Evolutionary conservation across 2,888 invertebrate genomes (phyloP).

Genomic region (Drosophila falleni): DNA sequence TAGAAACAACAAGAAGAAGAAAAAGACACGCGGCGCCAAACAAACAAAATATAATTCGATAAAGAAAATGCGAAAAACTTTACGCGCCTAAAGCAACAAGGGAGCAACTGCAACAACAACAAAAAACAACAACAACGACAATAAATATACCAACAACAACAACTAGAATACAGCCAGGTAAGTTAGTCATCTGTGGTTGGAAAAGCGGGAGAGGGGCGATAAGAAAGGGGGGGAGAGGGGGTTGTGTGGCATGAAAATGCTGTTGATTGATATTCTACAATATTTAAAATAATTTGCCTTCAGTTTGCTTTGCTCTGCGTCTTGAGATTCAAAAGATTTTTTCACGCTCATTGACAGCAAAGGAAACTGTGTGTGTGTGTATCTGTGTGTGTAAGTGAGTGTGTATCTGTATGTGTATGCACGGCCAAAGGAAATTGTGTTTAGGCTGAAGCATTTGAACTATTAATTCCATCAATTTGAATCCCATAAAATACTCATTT

Average conservation of each 20-base stretch:
- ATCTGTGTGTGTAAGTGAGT: not conserved
- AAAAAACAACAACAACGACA: constrained; percentile 20
- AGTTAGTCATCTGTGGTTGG: constrained; percentile 29
- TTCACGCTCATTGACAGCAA: constrained; percentile 56
- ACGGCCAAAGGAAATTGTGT: constrained; percentile 33
- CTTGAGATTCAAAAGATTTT: constrained; percentile 44
- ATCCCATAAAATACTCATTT: constrained; percentile 50
- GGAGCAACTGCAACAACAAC: constrained; percentile 48
- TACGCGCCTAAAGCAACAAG: constrained; percentile 61
- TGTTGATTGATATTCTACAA: constrained; percentile 60
- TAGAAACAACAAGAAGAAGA: constrained; percentile 20
- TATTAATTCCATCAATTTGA: constrained; percentile 61
- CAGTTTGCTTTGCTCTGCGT: constrained; percentile 21
- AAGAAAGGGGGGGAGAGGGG: no score
- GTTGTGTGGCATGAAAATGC: constrained; percentile 29
- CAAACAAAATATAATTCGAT: constrained; percentile 41
- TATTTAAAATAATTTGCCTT: constrained; percentile 52
- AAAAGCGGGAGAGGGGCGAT: not conserved
- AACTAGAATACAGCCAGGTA: constrained; percentile 42
- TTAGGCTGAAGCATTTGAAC: constrained; percentile 50
- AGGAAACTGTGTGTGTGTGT: constrained; percentile 8
- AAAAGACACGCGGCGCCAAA: constrained; percentile 53
- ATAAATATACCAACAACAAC: constrained; percentile 8
- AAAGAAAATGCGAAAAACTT: constrained; percentile 49
- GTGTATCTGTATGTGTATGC: not conserved